Conservation (phyloP, 2,113 vertebrate species). For the Campylomormyrus tamandua region DNA sequence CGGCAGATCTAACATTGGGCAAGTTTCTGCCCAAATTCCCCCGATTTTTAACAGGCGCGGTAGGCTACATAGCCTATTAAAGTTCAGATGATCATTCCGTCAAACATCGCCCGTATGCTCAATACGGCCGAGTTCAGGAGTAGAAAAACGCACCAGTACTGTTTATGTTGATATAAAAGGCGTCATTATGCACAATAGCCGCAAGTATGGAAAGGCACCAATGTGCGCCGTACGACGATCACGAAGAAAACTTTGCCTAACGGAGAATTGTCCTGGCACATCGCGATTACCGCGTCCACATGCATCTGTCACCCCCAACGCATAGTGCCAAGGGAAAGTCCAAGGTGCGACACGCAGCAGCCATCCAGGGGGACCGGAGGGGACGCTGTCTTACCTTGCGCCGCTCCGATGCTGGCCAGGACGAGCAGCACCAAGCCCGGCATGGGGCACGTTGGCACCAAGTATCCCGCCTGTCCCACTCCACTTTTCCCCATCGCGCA, state of each 20-base stretch:
- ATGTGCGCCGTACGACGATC: not conserved
- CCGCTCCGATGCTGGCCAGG: conserved; percentile 61
- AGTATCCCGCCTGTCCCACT: conserved; percentile 63
- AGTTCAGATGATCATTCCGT: not conserved
- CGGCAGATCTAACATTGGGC: not conserved
- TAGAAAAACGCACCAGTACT: not conserved
- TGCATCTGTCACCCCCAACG: not conserved
- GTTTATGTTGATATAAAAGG: not conserved
- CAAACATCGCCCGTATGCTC: not conserved
- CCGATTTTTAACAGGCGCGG: not conserved
- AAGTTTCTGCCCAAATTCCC: not conserved
- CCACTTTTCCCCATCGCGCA: conserved; percentile 73
- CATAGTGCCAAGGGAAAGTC: not conserved
- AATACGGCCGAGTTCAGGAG: not conserved
- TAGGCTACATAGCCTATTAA: not conserved
- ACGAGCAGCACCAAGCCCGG: conserved; percentile 73
- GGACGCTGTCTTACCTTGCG: conserved; percentile 73
- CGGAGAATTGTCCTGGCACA: not conserved
- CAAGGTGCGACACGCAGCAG: not conserved
- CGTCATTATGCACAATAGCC: not conserved
- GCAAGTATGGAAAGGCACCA: not conserved
- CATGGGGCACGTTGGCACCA: conserved; percentile 67
- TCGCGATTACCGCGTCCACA: not conserved
- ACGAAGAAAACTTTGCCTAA: not conserved
- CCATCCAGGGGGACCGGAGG: not conserved